Evolutionary conservation across 2,797 vertebrate species (phyloP), one percentile per base, ranked within the genome.

Genomic region (Leptodactylus fallax): DNA sequence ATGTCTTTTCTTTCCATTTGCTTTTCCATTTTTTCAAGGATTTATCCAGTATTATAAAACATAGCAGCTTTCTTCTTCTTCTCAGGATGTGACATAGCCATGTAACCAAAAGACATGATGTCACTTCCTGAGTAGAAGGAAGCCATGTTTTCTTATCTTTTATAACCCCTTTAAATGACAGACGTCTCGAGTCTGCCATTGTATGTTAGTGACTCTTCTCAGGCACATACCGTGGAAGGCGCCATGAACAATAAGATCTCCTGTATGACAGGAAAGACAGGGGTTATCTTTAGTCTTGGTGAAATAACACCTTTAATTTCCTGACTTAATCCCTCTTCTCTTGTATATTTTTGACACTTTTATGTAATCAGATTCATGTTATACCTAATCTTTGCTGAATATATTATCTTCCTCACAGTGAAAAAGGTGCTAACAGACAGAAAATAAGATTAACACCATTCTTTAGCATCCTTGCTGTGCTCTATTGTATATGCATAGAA

Each of bases 401-500:
- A 67, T 11, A 67, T 69, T 69, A 69, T 69, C 67, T 69, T 12
- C 14, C 21, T 74, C 19, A 51, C 45, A 74, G 71, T 13, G 14
- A 8, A 81, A n/a, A 36, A 81, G 60, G 60, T 81, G 47, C 47
- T 65, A 47, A 81, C 36, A 81, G 21, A 65, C n/a, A 63, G 36
- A 47, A 65, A 49, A 65, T 81, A 49, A 65, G 11, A 36, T 21
- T 63, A 0, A 14, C 56, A 81, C 10, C 7, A 5, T n/a, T 45
- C 23, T 12, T 61, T 23, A 13, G 7, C 12, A 47, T 19, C 45
- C 79, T 49, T 0, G 60, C 79, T 65, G 19, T 1, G 36, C 51
- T 51, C 58, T 14, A 81, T 63, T 65, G 79, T 81, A 65, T 81
- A 81, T 49, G n/a, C 60, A 49, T 65, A 60, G 61, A 19, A 63